Evolutionary conservation across 2,888 invertebrate species (phyloP).

Genomic region (Tachina grossa): DNA sequence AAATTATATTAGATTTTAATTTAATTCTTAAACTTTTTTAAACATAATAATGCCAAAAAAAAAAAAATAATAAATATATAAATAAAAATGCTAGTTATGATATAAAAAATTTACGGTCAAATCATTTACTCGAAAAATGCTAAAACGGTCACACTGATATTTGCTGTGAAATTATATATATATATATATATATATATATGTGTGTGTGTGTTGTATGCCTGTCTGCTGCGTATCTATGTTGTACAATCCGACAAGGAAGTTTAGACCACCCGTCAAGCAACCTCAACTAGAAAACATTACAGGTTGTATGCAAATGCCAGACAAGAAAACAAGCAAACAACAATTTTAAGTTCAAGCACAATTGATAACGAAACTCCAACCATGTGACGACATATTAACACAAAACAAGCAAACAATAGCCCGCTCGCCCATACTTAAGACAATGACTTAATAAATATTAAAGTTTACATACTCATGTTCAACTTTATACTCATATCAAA

Average conservation of each 20-base stretch:
- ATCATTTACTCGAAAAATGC: no score
- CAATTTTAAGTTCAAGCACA: constrained; percentile 57
- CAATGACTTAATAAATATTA: constrained; percentile 33
- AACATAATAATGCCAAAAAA: no score
- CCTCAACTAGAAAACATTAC: constrained; percentile 39
- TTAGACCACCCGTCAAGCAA: constrained; percentile 22
- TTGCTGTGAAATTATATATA: constrained; percentile 1
- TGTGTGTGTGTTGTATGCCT: background rate
- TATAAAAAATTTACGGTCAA: no score
- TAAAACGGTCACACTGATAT: background rate
- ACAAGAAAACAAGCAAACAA: constrained; percentile 24
- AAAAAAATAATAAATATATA: no score
- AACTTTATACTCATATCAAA: background rate
- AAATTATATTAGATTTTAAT: no score
- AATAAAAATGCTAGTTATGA: no score
- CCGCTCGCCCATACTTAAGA: background rate
- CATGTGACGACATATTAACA: background rate
- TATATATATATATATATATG: no score
- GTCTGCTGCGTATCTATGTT: background rate
- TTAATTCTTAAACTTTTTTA: no score
- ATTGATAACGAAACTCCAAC: constrained; percentile 37
- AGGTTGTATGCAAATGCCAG: constrained; percentile 29
- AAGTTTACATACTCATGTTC: constrained; percentile 1
- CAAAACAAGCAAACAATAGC: background rate
- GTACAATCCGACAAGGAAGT: background rate